These are phyloP conservation scores for Arenaria interpres DNA, from an alignment of 2,113 vertebrate genomes.

Conservation along the genomic window DNA sequence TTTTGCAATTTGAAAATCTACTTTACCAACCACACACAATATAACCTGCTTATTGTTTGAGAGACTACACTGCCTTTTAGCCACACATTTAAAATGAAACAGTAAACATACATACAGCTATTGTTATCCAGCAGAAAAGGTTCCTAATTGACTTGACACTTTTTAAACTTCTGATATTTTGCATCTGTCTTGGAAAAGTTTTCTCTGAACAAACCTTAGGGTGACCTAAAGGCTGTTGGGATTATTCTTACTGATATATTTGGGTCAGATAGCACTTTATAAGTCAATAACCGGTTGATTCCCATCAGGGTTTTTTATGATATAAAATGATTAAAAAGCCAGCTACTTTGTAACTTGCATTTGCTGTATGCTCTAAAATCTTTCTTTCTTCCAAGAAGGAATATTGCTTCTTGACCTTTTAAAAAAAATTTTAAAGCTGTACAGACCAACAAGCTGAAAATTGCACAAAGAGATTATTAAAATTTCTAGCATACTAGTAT, in stretches of 20 bases:
- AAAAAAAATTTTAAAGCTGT: neutral
- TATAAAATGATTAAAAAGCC: neutral
- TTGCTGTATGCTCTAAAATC: neutral
- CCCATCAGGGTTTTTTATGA: neutral
- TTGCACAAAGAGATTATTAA: neutral
- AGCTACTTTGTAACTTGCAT: neutral
- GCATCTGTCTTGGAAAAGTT: neutral
- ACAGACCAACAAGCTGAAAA: neutral
- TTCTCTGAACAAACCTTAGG: conserved; percentile 6
- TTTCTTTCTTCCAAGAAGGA: neutral
- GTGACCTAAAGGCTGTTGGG: neutral
- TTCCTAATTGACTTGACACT: neutral
- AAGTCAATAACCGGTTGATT: neutral
- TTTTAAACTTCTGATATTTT: conserved; percentile 11
- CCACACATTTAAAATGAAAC: conserved; percentile 2
- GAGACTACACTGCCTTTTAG: neutral
- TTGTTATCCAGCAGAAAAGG: neutral
- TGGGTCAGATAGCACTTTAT: neutral
- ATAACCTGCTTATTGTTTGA: conserved; percentile 2
- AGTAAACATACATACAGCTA: neutral
- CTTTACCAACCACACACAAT: neutral
- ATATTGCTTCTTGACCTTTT: neutral
- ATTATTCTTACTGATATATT: conserved; percentile 8
- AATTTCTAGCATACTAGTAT: neutral
- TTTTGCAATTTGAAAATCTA: conserved; percentile 17